These are phyloP conservation scores for Helogale parvula DNA, from an alignment of 2,113 vertebrate species.

Conservation along the genomic window DNA sequence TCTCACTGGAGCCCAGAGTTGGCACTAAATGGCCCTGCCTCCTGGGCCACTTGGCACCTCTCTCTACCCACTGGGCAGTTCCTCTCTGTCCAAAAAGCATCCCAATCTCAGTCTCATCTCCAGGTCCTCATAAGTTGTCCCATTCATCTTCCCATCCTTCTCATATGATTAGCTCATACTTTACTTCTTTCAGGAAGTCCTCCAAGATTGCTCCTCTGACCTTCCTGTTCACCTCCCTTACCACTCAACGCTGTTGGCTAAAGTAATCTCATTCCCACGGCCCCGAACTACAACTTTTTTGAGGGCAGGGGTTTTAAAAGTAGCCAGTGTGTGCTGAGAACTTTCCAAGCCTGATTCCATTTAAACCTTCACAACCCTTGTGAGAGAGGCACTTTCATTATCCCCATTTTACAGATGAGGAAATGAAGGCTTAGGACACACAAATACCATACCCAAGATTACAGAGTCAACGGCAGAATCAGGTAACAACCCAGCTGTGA, in stretches of 20 bases:
- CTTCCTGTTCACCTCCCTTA: not conserved
- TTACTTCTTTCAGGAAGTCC: constrained; percentile 38
- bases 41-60: not conserved
- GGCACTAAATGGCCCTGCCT: not conserved
- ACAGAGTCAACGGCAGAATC: not conserved
- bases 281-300: not conserved
- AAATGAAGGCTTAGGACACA: not conserved
- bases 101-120: not conserved
- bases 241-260: not conserved
- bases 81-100: not conserved
- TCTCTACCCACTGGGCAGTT: not conserved
- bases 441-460: not conserved
- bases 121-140: not conserved
- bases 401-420: not conserved
- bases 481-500: not conserved
- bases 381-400: not conserved
- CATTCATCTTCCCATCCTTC: not conserved
- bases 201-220: not conserved
- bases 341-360: not conserved
- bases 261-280: not conserved
- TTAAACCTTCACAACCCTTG: not conserved
- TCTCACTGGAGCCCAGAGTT: not conserved
- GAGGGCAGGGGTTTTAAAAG: not conserved
- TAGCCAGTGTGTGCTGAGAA: not conserved
- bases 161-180: not conserved